These are phyloP conservation scores for Panulirus ornatus DNA, from an alignment of 1,140 invertebrate species.

Conservation along the genomic window DNA sequence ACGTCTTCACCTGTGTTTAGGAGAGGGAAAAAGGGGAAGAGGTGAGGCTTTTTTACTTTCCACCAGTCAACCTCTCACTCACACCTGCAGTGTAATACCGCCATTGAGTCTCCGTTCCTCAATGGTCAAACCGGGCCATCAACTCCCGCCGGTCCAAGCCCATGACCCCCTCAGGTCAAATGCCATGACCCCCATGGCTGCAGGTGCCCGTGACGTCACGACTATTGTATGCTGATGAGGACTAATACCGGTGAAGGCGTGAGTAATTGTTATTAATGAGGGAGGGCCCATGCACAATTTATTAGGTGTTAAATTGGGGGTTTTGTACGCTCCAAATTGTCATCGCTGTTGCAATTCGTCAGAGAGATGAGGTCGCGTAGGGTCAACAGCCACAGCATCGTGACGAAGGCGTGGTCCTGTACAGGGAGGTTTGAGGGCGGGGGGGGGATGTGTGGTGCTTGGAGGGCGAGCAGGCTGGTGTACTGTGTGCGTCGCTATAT, in stretches of 20 bases:
- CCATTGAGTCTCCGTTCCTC: no score
- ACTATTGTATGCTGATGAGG: constrained; percentile 3
- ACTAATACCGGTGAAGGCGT: neutral
- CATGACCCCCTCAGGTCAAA: neutral
- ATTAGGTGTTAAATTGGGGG: neutral
- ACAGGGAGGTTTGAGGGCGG: no score
- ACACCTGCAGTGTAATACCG: no score
- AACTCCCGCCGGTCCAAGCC: neutral
- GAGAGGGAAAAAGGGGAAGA: no score
- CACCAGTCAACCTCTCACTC: no score
- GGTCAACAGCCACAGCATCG: neutral
- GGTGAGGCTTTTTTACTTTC: no score
- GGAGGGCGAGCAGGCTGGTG: no score
- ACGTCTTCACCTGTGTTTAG: no score
- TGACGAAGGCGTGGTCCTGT: neutral
- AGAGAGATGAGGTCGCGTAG: neutral
- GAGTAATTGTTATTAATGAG: neutral
- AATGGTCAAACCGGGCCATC: no score
- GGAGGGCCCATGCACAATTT: neutral
- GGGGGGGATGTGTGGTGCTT: neutral
- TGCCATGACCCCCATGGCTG: neutral
- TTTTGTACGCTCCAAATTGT: neutral
- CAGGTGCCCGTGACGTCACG: neutral
- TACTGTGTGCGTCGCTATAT: no score
- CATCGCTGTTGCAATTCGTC: neutral